phyloP scores from a whole-genome alignment of 2,797 vertebrate genomes.

The Ibycter americanus region DNA sequence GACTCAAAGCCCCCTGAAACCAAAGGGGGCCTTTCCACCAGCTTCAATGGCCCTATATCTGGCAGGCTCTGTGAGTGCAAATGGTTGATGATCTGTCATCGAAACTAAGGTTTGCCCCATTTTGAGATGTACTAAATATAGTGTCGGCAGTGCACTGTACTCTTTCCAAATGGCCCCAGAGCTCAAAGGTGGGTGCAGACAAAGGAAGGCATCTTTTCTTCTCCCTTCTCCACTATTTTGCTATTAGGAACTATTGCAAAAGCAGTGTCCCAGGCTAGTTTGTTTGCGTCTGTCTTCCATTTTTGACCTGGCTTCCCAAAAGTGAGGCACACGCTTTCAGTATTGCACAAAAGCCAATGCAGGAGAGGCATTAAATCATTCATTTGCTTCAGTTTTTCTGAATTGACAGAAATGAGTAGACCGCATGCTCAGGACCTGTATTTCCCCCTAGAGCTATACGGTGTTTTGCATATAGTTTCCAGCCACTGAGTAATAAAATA shows the following conservation, averaged over 20 bases:
- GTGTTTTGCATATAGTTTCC: background rate
- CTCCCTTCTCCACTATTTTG: background rate
- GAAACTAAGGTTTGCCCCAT: background rate
- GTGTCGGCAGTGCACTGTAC: background rate
- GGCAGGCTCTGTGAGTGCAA: background rate
- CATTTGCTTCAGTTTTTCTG: background rate
- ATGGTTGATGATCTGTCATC: background rate
- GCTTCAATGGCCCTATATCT: background rate
- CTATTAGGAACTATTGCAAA: background rate
- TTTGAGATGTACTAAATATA: constrained; percentile 24
- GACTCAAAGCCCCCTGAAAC: background rate
- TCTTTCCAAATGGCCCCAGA: background rate
- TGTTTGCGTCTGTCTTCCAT: background rate
- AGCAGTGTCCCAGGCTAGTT: background rate
- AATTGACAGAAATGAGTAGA: background rate
- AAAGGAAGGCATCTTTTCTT: background rate
- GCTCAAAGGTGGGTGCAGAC: background rate
- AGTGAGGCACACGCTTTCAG: background rate
- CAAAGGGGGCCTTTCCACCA: background rate
- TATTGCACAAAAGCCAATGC: background rate
- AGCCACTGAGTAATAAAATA: background rate
- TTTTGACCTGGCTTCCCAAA: background rate
- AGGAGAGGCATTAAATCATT: background rate
- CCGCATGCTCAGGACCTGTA: background rate
- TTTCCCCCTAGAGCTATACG: background rate